A percentile compares a stretch with the other conserved stretches of the same genome.
These are phyloP conservation scores for Euleptes europaea DNA, from an alignment of 2,113 vertebrate species.

Conservation along the genomic window DNA sequence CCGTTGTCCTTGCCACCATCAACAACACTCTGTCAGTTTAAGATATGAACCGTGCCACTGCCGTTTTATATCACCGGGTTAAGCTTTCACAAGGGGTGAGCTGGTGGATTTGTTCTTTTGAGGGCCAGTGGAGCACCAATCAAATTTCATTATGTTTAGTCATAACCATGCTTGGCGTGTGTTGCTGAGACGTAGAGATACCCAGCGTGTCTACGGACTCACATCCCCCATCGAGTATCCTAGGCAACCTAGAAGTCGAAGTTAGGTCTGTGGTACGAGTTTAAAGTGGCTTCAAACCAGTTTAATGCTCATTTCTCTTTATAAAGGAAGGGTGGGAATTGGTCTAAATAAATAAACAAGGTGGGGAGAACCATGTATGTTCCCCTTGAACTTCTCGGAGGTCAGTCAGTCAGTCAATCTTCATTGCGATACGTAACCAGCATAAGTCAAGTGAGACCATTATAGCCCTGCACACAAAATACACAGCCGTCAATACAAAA, in stretches of 20 bases:
- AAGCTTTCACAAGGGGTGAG: constrained; percentile 80
- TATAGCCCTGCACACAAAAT: no score
- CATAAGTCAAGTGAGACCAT: no score
- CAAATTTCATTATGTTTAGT: constrained; percentile 76
- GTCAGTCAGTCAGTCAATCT: no score
- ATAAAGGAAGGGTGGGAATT: neutral
- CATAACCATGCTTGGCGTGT: constrained; percentile 39
- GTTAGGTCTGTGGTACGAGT: neutral
- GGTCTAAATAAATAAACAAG: neutral
- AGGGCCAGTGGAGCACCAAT: constrained; percentile 70
- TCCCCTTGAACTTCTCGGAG: no score
- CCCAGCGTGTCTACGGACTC: no score
- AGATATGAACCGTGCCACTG: constrained; percentile 88
- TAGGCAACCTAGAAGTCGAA: neutral
- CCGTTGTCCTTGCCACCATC: constrained; percentile 97
- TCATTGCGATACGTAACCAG: no score
- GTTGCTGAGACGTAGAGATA: constrained; percentile 50
- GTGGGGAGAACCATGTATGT: no score
- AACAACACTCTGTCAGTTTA: constrained; percentile 93
- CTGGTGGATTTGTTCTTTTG: constrained; percentile 78
- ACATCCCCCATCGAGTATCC: no score
- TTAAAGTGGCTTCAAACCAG: neutral
- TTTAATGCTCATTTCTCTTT: neutral
- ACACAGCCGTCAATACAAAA: no score
- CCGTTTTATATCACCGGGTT: constrained; percentile 86